These are phyloP conservation scores for Pagetopsis macropterus DNA, from an alignment of 2,797 vertebrate species.

Conservation along the genomic window DNA sequence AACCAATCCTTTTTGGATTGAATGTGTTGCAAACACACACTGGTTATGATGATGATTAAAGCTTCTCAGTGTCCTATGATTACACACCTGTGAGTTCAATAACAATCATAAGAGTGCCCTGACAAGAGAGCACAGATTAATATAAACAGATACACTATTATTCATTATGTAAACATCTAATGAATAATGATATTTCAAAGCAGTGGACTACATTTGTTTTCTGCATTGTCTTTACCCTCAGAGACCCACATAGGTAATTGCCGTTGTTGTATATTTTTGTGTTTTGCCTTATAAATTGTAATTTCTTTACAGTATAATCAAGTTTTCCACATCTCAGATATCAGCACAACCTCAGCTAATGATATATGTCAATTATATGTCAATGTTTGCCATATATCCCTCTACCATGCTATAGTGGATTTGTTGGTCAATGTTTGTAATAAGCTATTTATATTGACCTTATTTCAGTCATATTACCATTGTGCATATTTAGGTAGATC, in stretches of 20 bases:
- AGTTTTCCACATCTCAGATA: no score
- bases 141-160: not conserved
- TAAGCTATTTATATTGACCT: not conserved
- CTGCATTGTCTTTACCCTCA: no score
- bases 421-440: not conserved
- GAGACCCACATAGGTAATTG: no score
- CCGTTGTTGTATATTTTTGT: no score
- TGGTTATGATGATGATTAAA: not conserved
- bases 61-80: slow-evolving; percentile 13
- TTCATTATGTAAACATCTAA: slow-evolving; percentile 23
- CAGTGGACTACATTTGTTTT: not conserved
- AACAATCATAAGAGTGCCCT: slow-evolving; percentile 4
- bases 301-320: no score
- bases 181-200: slow-evolving; percentile 11
- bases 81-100: slow-evolving; percentile 28
- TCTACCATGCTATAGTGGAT: not conserved
- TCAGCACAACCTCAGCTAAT: no score
- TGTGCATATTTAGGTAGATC: slow-evolving; percentile 1
- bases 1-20: slow-evolving; percentile 7
- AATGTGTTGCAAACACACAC: not conserved
- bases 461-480: not conserved
- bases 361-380: no score
- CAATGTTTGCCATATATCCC: not conserved
- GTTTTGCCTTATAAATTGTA: no score
- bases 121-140: slow-evolving; percentile 11